Percentiles rank a stretch among this genome's conserved stretches.
These are phyloP conservation scores for Liopterus haemorrhoidalis DNA, from an alignment of 2,888 invertebrate genomes.

Conservation along the genomic window DNA sequence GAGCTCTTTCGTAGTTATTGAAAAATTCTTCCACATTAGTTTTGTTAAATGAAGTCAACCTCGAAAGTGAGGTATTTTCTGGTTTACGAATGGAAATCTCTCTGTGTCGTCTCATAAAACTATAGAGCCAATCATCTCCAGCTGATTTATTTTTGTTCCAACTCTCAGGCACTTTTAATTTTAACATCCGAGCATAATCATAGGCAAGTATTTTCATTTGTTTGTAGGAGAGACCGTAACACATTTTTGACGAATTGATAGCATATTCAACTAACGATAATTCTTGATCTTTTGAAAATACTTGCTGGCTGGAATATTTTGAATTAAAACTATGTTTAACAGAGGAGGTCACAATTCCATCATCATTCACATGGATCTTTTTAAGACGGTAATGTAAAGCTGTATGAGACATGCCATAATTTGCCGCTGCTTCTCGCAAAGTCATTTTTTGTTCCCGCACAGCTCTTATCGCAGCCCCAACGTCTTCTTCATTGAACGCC, in stretches of 20 bases:
- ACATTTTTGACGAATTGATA: slow-evolving; percentile 8
- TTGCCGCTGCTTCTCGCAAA: slow-evolving; percentile 3
- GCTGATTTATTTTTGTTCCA: slow-evolving; percentile 4
- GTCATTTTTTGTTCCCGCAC: slow-evolving; percentile 4
- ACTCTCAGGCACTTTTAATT: background rate
- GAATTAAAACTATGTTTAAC: background rate
- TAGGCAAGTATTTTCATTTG: slow-evolving; percentile 2
- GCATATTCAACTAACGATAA: background rate
- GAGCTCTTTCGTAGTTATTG: slow-evolving; percentile 4
- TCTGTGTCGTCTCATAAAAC: slow-evolving; percentile 17
- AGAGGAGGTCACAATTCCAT: background rate
- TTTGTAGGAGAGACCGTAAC: slow-evolving; percentile 5
- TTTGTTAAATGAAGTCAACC: slow-evolving; percentile 2
- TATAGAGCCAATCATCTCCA: slow-evolving; percentile 5
- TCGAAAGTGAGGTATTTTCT: slow-evolving; percentile 3
- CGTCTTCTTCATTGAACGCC: background rate
- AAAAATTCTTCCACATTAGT: slow-evolving; percentile 3
- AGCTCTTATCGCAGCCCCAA: background rate
- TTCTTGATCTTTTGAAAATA: slow-evolving; percentile 1
- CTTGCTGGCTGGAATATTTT: slow-evolving; percentile 6
- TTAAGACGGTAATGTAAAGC: slow-evolving; percentile 3
- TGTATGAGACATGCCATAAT: slow-evolving; percentile 1
- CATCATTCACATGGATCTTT: background rate
- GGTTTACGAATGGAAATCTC: slow-evolving; percentile 3
- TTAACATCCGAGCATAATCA: slow-evolving; percentile 3